Evolutionary conservation across 1,140 invertebrate genomes (phyloP), one percentile per base, ranked within the genome.

Genomic region (Drosophila kanapiae): DNA sequence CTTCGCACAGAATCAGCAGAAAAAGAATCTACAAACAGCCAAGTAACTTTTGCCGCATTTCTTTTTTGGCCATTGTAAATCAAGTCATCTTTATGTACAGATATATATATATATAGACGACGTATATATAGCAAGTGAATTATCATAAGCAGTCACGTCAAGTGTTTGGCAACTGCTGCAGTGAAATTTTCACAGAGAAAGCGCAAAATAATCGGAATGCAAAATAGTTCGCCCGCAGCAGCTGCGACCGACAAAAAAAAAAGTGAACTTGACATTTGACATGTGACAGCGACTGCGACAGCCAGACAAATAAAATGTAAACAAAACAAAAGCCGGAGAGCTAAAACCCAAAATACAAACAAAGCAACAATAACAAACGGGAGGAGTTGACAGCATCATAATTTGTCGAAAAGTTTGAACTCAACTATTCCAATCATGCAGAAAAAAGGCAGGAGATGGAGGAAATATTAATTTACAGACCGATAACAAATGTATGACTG

Each of bases 181-280:
- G 54, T 65, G 58, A 60, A 68, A 76, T 83, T 71, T 54, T 37
- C 45, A 49, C 67, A 63, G 58, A 59, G 64, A 54, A 64, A 58
- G 58, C 78, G 82, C 67, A 72, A 80, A 87, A 60, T 78, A 78
- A 78, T 78, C 75, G 75, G 77, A 80, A 86, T 86, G 83, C 76
- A 83, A 88, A 86, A 86, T 86, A 88, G 83, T 87, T 87, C 59
- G 38, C 59, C 43, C 27, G 45, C 45, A 49, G 63, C 83, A 87
- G 83, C 67, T 86, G 83, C n/a, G 79, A 58, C 75, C 77, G 31
- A 53, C 31, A 57, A 49, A 31, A 42, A 59, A 65, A 49, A 54
- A 72, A 70, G 78, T 82, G 49, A 70, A 71, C 75, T 78, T 87
- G 83, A 77, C 83, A 87, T 69, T 80, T 86, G 79, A 86, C 76